Evolutionary conservation across 2,113 vertebrate species (phyloP), one percentile per base, ranked within the genome.

Genomic region (Ochotona curzoniae): DNA sequence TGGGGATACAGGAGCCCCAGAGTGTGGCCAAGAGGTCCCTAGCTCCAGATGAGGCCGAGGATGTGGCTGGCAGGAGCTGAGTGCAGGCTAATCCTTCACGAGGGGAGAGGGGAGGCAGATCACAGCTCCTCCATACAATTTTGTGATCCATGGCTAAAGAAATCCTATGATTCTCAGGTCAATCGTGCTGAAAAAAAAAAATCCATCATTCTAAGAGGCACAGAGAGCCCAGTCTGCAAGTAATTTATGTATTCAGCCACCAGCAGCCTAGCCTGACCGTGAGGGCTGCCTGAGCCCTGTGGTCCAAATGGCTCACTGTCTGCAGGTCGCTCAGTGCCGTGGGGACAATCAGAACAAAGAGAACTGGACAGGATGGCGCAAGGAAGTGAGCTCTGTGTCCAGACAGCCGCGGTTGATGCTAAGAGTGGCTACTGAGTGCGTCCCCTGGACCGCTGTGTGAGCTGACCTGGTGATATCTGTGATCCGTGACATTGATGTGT

Each of bases 1-100:
- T 8, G 8, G 23, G 75, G 13, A 54, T 20, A 13, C 9, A 5
- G 7, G 25, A 0, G 5, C 26, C 1, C 15, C 66, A 8, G 11
- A 21, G 32, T 25, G 15, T 28, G 51, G 63, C 23, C 64, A 5
- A 38, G 49, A 63, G 11, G 17, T 11, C 51, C 10, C 25, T 1
- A 25, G 38, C 63, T 25, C 7, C 7, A 64, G 21, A 21, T 26
- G 0, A 1, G 32, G 35, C n/a, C 30, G n/a, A 51, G 26, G 38
- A 3, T 7, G 1, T 32, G 30, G 44, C 21, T 17, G 28, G 66
- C 23, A 18, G 66, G n/a, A 54, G 3, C 61, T 26, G 57, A 12
- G 35, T 8, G 4, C 0, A 0, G 38, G n/a, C 64, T 44, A 18
- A 17, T 25, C 38, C 10, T 80, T 28, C 47, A 63, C 49, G 51